Conservation (phyloP, 2,113 vertebrate species). For the Drymodes brunneopygia region DNA sequence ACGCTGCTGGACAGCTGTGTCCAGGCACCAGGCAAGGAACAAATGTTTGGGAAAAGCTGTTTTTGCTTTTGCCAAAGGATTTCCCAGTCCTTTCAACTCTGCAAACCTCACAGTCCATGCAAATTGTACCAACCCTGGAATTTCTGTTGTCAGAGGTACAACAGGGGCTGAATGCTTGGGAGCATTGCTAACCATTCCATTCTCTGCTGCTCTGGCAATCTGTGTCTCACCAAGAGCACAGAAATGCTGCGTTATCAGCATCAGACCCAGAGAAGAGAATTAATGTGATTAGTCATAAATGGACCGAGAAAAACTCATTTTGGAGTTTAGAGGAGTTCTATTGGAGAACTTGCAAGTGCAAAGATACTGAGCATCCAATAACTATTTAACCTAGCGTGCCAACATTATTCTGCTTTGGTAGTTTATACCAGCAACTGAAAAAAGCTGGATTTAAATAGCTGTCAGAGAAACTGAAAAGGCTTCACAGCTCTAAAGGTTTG, state of each 20-base stretch:
- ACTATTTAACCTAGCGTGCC: background rate
- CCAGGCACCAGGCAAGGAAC: background rate
- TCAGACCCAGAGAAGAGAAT: background rate
- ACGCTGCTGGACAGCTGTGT: background rate
- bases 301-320: background rate
- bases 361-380: background rate
- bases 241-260: background rate
- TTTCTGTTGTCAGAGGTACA: background rate
- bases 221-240: background rate
- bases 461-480: constrained; percentile 11
- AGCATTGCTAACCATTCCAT: background rate
- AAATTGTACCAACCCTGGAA: background rate
- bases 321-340: background rate
- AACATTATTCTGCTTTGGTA: background rate
- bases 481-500: background rate
- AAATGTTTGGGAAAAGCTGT: background rate
- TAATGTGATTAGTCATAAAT: background rate
- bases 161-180: background rate
- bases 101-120: background rate
- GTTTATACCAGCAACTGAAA: background rate
- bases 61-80: background rate
- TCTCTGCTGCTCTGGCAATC: background rate
- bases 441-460: background rate
- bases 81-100: background rate
- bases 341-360: background rate